phyloP scores from a whole-genome alignment of 2,888 invertebrate species.

The Eupithecia inturbata region DNA sequence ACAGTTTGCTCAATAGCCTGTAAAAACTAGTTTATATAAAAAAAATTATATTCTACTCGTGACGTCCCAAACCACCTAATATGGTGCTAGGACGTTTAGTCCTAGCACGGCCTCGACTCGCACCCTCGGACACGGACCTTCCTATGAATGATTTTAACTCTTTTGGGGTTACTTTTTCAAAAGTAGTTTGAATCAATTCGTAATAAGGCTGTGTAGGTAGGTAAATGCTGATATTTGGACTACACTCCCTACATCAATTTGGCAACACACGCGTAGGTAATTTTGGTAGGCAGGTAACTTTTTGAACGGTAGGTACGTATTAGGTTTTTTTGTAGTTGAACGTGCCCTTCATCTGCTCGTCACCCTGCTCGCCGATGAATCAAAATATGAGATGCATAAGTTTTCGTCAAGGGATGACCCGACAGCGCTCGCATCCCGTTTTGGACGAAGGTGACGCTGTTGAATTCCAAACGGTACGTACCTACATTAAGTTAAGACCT shows the following conservation, averaged over 20 bases:
- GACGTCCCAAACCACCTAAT: no score
- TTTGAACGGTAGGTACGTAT: constrained; percentile 9
- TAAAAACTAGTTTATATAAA: no score
- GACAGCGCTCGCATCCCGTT: constrained; percentile 12
- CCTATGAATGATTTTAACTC: background rate
- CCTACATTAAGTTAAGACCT: background rate
- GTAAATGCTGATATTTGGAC: background rate
- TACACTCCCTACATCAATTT: background rate
- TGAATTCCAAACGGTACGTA: no score
- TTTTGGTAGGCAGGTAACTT: background rate
- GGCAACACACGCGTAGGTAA: background rate
- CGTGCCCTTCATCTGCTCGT: background rate
- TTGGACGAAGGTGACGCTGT: background rate
- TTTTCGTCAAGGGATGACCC: constrained; percentile 8
- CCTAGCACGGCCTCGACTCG: background rate
- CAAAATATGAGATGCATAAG: constrained; percentile 3
- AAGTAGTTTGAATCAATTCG: background rate
- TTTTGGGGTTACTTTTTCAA: background rate
- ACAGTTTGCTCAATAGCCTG: no score
- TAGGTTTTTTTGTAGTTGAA: constrained; percentile 21
- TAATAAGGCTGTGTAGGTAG: background rate
- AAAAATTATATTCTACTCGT: no score
- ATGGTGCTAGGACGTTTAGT: background rate
- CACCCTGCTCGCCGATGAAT: constrained; percentile 8
- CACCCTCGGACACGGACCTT: background rate